These are phyloP conservation scores for Dermatophagoides farinae DNA, from an alignment of 1,140 invertebrate species.

Conservation along the genomic window DNA sequence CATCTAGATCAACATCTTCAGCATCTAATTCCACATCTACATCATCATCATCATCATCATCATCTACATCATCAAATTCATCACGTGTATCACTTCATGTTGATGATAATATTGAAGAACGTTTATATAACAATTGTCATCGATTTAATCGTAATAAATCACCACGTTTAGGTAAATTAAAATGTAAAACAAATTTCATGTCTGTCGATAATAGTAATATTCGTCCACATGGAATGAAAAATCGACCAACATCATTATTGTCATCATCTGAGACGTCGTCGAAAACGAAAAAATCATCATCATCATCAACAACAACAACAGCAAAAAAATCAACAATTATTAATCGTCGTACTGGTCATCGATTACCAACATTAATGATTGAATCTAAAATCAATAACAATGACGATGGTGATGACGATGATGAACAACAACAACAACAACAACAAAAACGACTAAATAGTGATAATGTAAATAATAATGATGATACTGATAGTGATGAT, in stretches of 20 bases:
- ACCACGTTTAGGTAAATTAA: neutral
- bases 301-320: neutral
- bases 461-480: neutral
- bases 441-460: neutral
- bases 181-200: neutral
- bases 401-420: neutral
- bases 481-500: neutral
- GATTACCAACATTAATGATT: neutral
- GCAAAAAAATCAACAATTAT: neutral
- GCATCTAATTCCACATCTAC: neutral
- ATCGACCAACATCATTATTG: neutral
- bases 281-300: neutral
- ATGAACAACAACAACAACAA: neutral
- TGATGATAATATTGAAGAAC: neutral
- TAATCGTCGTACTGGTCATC: neutral
- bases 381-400: neutral
- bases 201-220: neutral
- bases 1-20: neutral
- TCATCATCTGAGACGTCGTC: neutral
- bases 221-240: neutral
- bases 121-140: neutral
- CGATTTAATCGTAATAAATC: too few relatives aligned
- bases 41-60: neutral
- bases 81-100: neutral
- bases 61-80: neutral